A percentile compares a stretch with the other conserved stretches of the same genome.
Conservation (phyloP, 2,113 vertebrate species). For the Thunnus maccoyii region DNA sequence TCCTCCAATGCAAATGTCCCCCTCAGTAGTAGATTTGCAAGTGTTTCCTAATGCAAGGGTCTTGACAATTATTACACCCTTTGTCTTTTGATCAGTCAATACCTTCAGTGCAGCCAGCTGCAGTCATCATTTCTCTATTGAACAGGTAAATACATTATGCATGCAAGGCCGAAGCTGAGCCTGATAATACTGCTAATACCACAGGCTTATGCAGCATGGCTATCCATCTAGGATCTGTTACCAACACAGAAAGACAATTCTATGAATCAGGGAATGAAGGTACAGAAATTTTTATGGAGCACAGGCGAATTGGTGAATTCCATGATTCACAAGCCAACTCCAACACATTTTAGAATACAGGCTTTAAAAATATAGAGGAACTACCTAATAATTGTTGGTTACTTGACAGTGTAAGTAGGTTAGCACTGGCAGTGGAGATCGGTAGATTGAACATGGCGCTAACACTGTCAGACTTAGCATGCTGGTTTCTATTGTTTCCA, state of each 20-base stretch:
- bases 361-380: neutral
- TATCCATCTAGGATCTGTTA: conserved; percentile 36
- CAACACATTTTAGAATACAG: too few relatives aligned
- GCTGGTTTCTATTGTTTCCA: conserved; percentile 6
- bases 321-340: conserved; percentile 1
- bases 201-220: conserved; percentile 52
- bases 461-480: neutral
- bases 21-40: conserved; percentile 39
- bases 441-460: neutral
- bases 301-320: neutral
- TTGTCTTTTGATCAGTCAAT: conserved; percentile 60
- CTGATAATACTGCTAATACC: conserved; percentile 66
- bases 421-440: neutral
- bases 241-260: conserved; percentile 36
- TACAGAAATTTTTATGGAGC: neutral
- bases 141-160: conserved; percentile 67
- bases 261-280: conserved; percentile 1
- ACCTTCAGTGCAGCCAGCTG: conserved; percentile 38
- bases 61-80: conserved; percentile 37
- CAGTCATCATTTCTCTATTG: conserved; percentile 64
- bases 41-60: conserved; percentile 39
- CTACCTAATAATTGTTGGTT: neutral
- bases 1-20: neutral
- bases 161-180: conserved; percentile 55
- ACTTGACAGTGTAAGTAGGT: neutral